Conservation (phyloP, 2,113 vertebrate species). For the Silurus meridionalis region DNA sequence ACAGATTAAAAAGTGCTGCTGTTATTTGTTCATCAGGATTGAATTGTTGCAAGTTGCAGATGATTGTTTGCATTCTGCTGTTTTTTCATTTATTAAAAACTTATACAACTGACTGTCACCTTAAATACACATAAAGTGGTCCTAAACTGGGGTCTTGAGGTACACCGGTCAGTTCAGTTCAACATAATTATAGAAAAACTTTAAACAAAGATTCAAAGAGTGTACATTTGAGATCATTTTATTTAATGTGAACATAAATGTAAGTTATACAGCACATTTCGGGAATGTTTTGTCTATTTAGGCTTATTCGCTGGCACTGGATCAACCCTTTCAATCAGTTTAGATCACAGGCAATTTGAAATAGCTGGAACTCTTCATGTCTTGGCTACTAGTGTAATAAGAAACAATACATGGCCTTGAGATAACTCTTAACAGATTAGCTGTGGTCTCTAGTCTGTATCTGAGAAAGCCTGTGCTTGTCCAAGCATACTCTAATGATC, state of each 20-base stretch:
- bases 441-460: conserved; percentile 33
- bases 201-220: not conserved
- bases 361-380: not conserved
- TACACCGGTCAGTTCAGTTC: not conserved
- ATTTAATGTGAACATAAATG: not conserved
- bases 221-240: not conserved
- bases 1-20: too few species aligned
- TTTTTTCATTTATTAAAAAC: too few species aligned
- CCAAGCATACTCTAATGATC: conserved; percentile 33
- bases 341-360: conserved; percentile 15
- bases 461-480: conserved; percentile 31
- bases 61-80: too few species aligned
- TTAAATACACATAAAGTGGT: not conserved
- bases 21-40: too few species aligned
- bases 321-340: not conserved
- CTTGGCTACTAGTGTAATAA: conserved; percentile 33
- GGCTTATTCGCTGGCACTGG: not conserved
- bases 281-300: not conserved
- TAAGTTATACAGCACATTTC: not conserved
- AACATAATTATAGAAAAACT: not conserved
- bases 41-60: too few species aligned
- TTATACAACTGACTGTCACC: too few species aligned
- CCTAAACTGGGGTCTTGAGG: not conserved
- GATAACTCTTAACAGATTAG: conserved; percentile 45
- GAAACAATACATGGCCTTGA: conserved; percentile 28